A percentile compares a stretch with the other conserved stretches of the same genome.
Conservation (phyloP, 2,797 vertebrate genomes). For the Enteromius fasciolatus region DNA sequence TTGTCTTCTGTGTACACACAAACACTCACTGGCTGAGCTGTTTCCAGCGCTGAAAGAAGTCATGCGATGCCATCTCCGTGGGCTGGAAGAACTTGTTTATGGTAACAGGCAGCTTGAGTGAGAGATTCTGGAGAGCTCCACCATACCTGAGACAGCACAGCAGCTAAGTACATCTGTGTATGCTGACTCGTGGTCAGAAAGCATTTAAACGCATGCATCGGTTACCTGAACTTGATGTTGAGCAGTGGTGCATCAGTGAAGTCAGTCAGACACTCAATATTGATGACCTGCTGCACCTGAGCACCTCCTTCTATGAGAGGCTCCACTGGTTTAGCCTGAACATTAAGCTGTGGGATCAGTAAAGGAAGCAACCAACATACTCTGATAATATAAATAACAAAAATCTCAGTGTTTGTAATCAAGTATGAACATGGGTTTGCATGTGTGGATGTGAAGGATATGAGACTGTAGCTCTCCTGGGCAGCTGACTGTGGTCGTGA, state of each 20-base stretch:
- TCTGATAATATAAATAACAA: background rate
- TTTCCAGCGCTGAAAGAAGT: constrained; percentile 96
- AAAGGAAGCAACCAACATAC: constrained; percentile 69
- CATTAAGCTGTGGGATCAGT: constrained; percentile 85
- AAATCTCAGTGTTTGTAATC: background rate
- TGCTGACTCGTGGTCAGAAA: background rate
- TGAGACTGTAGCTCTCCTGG: constrained; percentile 89
- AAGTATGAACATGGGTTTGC: background rate
- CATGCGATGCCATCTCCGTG: constrained; percentile 89
- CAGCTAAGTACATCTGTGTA: background rate
- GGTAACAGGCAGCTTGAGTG: constrained; percentile 89
- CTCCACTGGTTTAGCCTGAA: constrained; percentile 89
- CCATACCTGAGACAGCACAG: constrained; percentile 79
- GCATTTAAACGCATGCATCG: background rate
- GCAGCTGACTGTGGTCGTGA: constrained; percentile 85
- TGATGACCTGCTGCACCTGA: constrained; percentile 93
- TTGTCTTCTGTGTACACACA: background rate
- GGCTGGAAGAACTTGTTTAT: constrained; percentile 96
- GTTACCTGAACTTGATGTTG: constrained; percentile 90
- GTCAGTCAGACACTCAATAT: constrained; percentile 90
- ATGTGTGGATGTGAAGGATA: constrained; percentile 78
- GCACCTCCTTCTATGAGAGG: constrained; percentile 90
- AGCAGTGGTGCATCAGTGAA: constrained; percentile 85
- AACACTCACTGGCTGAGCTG: constrained; percentile 88
- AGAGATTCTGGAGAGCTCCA: constrained; percentile 87